These are phyloP conservation scores for Pseudorhiza aurosa DNA, from an alignment of 30 jellyfish, hydroid and myxozoan genomes.

Conservation along the genomic window DNA sequence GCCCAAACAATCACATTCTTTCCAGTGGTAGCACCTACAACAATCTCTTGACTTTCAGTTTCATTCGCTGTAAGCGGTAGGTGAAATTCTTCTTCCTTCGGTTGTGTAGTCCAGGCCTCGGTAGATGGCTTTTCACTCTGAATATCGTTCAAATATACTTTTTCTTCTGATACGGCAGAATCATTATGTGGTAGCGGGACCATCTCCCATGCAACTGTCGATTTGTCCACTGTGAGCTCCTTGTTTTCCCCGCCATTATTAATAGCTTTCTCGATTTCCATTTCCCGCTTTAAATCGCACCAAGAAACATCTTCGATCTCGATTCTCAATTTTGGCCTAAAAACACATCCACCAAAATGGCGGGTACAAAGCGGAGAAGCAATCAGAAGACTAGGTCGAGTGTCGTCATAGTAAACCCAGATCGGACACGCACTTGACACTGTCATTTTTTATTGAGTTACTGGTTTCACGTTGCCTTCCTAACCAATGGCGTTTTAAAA, in stretches of 20 bases:
- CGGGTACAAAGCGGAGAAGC: neutral
- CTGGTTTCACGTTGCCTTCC: no score
- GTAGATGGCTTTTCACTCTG: neutral
- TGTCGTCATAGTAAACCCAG: neutral
- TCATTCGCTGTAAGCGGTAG: neutral
- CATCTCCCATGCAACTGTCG: constrained; percentile 5
- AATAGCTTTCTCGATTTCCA: neutral
- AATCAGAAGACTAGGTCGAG: neutral
- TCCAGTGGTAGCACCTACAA: constrained; percentile 1
- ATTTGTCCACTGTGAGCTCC: neutral
- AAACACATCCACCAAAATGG: constrained; percentile 55
- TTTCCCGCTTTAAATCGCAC: constrained; percentile 50
- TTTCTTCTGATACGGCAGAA: neutral
- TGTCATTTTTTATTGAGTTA: no score
- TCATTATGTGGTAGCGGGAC: neutral
- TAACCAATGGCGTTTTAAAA: no score
- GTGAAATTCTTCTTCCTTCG: neutral
- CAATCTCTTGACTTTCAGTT: neutral
- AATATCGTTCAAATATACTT: neutral
- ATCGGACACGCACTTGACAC: no score
- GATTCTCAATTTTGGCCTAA: constrained; percentile 22
- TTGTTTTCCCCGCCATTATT: neutral
- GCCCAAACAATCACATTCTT: constrained; percentile 47
- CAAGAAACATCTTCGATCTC: constrained; percentile 61
- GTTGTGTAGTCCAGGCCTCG: neutral